Conservation (phyloP, 2,113 vertebrate genomes). For the Archilochus colubris region DNA sequence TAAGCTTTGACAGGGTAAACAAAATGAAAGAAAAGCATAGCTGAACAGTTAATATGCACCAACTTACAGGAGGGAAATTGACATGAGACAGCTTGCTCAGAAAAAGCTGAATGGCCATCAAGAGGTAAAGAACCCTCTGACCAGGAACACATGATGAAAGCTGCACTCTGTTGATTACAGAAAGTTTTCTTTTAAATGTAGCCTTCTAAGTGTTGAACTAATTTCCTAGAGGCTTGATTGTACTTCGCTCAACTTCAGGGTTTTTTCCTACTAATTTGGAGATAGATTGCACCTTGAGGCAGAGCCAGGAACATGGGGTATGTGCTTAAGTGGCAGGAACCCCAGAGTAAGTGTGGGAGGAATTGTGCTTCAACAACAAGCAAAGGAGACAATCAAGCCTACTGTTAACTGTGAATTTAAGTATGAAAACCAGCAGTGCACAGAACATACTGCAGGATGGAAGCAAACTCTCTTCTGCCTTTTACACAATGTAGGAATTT, state of each 20-base stretch:
- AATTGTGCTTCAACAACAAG: not conserved
- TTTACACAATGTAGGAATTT: slow-evolving; percentile 25
- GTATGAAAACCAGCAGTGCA: not conserved
- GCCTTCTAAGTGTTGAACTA: slow-evolving; percentile 52
- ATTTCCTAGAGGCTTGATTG: slow-evolving; percentile 57
- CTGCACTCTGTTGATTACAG: slow-evolving; percentile 38
- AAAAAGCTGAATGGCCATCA: slow-evolving; percentile 43
- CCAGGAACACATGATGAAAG: slow-evolving; percentile 51
- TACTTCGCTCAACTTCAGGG: not conserved
- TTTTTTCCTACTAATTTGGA: not conserved
- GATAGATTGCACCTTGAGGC: slow-evolving; percentile 53
- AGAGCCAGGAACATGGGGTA: slow-evolving; percentile 21
- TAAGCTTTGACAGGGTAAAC: slow-evolving; percentile 44
- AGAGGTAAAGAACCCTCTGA: slow-evolving; percentile 48
- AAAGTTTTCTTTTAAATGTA: slow-evolving; percentile 63
- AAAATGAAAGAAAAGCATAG: slow-evolving; percentile 44
- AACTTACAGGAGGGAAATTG: slow-evolving; percentile 32
- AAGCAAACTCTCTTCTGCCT: slow-evolving; percentile 7
- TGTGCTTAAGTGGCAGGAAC: slow-evolving; percentile 38
- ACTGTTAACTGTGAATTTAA: not conserved
- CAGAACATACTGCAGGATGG: not conserved
- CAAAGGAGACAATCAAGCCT: slow-evolving; percentile 37
- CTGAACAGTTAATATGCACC: slow-evolving; percentile 29
- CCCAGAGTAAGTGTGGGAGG: slow-evolving; percentile 12
- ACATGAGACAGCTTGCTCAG: slow-evolving; percentile 4